Evolutionary conservation across 2,888 invertebrate genomes (phyloP).

Genomic region (Odontothrips loti): DNA sequence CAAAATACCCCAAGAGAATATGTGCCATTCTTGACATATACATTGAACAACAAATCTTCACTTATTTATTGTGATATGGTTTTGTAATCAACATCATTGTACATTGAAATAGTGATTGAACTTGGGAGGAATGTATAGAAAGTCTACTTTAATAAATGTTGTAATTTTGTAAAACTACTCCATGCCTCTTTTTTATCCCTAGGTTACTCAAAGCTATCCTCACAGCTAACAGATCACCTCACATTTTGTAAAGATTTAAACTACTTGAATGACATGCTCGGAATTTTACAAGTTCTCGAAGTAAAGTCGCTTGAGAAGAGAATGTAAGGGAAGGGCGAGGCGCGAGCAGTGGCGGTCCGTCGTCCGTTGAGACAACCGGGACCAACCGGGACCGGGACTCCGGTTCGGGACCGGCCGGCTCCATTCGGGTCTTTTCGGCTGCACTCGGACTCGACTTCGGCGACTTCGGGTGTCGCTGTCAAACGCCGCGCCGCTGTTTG

Average conservation of each 20-base stretch:
- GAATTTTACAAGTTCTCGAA: no score
- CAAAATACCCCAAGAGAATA: conserved; percentile 19
- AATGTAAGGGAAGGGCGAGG: no score
- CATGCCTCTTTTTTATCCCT: neutral
- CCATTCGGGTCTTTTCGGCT: neutral
- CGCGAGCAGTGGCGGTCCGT: no score
- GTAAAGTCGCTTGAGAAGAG: no score
- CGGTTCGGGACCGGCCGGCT: neutral
- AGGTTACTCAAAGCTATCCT: no score
- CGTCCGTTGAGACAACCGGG: no score
- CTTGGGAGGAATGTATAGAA: conserved; percentile 34
- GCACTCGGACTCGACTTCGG: neutral
- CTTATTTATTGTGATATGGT: conserved; percentile 37
- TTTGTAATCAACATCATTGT: conserved; percentile 33
- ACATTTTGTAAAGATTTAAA: no score
- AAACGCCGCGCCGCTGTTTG: neutral
- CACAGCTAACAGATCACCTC: no score
- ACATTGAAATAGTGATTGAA: conserved; percentile 33
- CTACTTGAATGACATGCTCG: no score
- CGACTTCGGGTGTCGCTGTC: neutral
- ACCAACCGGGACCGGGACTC: no score
- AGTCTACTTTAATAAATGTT: conserved; percentile 36
- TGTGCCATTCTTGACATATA: conserved; percentile 26
- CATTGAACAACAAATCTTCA: conserved; percentile 30
- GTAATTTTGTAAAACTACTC: conserved; percentile 33